Conservation (phyloP, 2,888 invertebrate species). For the Hoplodrina blanda region DNA sequence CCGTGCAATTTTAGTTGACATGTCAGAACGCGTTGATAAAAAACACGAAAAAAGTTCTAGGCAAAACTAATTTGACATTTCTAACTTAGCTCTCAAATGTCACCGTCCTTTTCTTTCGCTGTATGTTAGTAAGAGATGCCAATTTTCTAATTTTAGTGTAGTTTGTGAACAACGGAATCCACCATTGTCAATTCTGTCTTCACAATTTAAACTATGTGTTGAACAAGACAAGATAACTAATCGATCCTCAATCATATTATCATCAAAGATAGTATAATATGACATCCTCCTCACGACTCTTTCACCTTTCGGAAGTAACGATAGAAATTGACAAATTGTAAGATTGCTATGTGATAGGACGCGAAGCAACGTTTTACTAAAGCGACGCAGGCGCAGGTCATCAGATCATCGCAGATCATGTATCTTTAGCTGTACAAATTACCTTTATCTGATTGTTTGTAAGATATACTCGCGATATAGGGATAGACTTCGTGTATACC, state of each 20-base stretch:
- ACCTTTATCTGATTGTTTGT: conserved; percentile 60
- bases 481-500: background rate
- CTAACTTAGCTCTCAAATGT: too few species aligned
- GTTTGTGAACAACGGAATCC: too few species aligned
- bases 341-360: conserved; percentile 31
- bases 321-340: conserved; percentile 45
- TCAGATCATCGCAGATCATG: conserved; percentile 52
- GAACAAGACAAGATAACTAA: conserved; percentile 7
- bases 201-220: background rate
- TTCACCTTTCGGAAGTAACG: conserved; percentile 15
- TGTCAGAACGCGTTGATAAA: too few species aligned
- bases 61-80: too few species aligned
- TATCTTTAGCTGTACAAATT: conserved; percentile 59
- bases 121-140: too few species aligned
- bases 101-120: too few species aligned
- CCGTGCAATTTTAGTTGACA: too few species aligned
- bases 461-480: conserved; percentile 24
- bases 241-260: conserved; percentile 17
- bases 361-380: conserved; percentile 39
- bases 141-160: too few species aligned
- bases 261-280: conserved; percentile 4
- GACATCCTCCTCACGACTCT: conserved; percentile 34
- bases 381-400: conserved; percentile 55
- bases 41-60: too few species aligned
- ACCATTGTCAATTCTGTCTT: background rate